Base-by-base conservation (phyloP, 2,888 invertebrate species). In the Ypsolopha scabrella region DNA sequence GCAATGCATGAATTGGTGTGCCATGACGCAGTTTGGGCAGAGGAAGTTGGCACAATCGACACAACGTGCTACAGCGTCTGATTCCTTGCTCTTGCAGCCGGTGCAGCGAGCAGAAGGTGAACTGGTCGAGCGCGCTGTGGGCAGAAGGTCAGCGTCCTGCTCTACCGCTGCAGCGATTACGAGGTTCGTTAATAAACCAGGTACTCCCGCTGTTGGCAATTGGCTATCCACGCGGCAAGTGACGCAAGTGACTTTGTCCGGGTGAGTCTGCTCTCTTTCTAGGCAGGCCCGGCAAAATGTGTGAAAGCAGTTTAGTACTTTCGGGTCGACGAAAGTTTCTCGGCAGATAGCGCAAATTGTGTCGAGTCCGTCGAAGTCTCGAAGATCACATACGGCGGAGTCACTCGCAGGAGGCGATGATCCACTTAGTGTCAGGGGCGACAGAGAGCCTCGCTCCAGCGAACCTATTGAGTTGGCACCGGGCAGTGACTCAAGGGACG, bases 1-100 rank as follows among this genome's bases (percentile, higher is more conserved):
- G 79, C 98, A 98, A 80, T 98, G 97, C 98, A 99, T 98, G 79
- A 95, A 97, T 86, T 98, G 96, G 85, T 99, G 99, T 57, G 98
- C 98, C 92, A 97, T 97, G 68, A 97, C 96, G 90, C 99, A 99
- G 79, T 97, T 97, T 54, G 95, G 93, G 87, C 99, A 99, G 63
- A 99, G 91, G 75, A 94, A 96, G 75, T 97, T 97, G 69, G 95
- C 94, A 83, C 99, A 99, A 80, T 98, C 98, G 69, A 96, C 94
- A 82, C 98, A 98, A 74, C 96, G 94, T 56, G 97, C 97, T 53
- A 97, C 95, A 48, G 98, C 98, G 90, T 94, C 94, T 14, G 95
- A 92, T 77, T 97, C 95, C 75, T 94, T 95, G 61, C 95, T 95
- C 83, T 98, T 98, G 89, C 99, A 99, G 70, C 97, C 97, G 63